Conservation (phyloP, 64 coral and sea anemone species). For the Dendrophyllia cribrosa region DNA sequence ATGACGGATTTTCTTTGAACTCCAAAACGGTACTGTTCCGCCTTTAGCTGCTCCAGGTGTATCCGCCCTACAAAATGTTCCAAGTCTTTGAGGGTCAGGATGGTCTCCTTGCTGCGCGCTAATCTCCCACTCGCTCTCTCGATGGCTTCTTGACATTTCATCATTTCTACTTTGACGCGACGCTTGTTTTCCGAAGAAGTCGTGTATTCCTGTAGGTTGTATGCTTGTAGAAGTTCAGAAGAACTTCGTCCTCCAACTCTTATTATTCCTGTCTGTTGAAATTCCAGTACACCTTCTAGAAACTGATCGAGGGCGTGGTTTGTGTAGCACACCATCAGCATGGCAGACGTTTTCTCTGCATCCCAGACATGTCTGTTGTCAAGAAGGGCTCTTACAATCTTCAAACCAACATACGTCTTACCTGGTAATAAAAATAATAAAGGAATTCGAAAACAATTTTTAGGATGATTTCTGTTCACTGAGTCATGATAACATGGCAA, state of each 20-base stretch:
- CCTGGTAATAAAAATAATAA: slow-evolving; percentile 14
- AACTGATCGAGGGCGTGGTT: slow-evolving; percentile 91
- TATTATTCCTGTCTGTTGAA: slow-evolving; percentile 53
- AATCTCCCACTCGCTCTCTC: neutral
- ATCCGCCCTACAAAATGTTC: neutral
- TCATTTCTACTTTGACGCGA: slow-evolving; percentile 44
- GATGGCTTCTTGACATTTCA: slow-evolving; percentile 32
- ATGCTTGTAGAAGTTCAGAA: slow-evolving; percentile 51
- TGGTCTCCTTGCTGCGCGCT: neutral
- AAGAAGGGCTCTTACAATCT: slow-evolving; percentile 69
- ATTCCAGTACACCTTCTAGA: slow-evolving; percentile 82
- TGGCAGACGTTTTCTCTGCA: slow-evolving; percentile 27
- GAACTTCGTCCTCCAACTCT: slow-evolving; percentile 82
- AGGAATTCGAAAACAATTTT: too few species aligned
- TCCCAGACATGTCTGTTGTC: slow-evolving; percentile 65
- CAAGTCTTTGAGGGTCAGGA: slow-evolving; percentile 27
- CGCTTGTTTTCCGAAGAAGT: slow-evolving; percentile 31
- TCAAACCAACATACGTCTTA: slow-evolving; percentile 79
- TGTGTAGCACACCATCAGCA: slow-evolving; percentile 86
- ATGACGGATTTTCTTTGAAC: slow-evolving; percentile 17
- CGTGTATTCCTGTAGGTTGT: slow-evolving; percentile 53
- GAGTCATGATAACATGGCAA: too few species aligned
- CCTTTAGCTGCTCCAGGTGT: slow-evolving; percentile 25
- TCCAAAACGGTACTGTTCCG: neutral
- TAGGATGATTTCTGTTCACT: too few species aligned